Evolutionary conservation across 2,888 invertebrate genomes (phyloP), one percentile per base, ranked within the genome.

Genomic region (Eurois occulta): DNA sequence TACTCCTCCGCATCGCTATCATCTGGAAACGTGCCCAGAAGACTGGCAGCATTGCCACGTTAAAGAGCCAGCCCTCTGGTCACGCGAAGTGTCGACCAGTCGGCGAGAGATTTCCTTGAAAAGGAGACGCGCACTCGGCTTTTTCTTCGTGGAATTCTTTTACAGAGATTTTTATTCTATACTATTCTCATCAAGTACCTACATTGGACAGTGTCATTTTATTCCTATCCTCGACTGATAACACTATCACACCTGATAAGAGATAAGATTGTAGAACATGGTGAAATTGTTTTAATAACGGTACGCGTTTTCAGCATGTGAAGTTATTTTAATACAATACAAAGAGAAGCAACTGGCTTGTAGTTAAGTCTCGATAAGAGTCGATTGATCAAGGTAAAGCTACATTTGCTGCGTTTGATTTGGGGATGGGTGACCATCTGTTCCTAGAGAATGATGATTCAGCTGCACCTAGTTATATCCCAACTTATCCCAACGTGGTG

Each of bases 181-280:
- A 62, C 41, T n/a, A 48, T 64, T 41, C 5, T 58, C 58, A 18
- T 55, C 58, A 70, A 60, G 81, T 73, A 60, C n/a, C n/a, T n/a
- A n/a, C 66, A 52, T 48, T 18, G 69, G 28, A 58, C 55, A 69
- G 43, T 67, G 73, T 58, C 66, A 83, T 70, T 66, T 8, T 46
- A 78, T 38, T 70, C 46, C 70, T 84, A 79, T 79, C 66, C 70
- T n/a, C 65, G 6, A 28, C 41, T 76, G 85, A 85, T 85, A 85
- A 73, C 69, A 28, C n/a, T 85, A 86, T 86, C 87, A 68, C 41
- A 4, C 18, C 24, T 69, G 85, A 81, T 81, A 79, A 77, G 24
- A 69, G 78, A 84, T 77, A 68, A 80, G 72, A 77, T 79, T 55
- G 60, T 7, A 48, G 21, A 62, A 70, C 62, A 66, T 35, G 28